Conservation (phyloP, 2,888 invertebrate genomes). For the Dryadula phaetusa region DNA sequence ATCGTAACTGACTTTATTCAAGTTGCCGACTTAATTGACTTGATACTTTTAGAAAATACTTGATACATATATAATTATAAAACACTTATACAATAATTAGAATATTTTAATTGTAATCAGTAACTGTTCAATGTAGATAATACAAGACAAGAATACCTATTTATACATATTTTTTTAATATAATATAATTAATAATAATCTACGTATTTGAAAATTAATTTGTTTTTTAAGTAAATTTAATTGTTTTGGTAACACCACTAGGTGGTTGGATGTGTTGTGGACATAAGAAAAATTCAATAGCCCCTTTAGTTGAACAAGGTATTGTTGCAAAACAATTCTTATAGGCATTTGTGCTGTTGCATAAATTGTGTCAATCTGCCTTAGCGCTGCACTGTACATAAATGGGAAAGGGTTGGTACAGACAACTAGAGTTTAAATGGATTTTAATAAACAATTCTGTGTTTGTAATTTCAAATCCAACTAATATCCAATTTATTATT, state of each 20-base stretch:
- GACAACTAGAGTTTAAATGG: not conserved
- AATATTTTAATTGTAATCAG: not conserved
- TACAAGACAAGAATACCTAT: not conserved
- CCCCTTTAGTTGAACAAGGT: constrained; percentile 66
- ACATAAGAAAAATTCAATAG: constrained; percentile 64
- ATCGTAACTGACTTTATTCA: constrained; percentile 6
- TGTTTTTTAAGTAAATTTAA: constrained; percentile 23
- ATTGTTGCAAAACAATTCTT: constrained; percentile 48
- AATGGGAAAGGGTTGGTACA: constrained; percentile 19
- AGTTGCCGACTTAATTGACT: not conserved
- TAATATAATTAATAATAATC: not conserved
- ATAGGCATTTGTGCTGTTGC: constrained; percentile 43
- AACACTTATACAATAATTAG: not conserved
- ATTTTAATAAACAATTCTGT: not conserved
- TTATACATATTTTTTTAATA: constrained; percentile 2
- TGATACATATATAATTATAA: no score
- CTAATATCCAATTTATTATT: no score
- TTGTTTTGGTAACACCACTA: constrained; percentile 57
- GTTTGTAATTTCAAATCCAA: no score
- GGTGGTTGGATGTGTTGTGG: constrained; percentile 77
- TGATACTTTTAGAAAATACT: no score
- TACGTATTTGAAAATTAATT: not conserved
- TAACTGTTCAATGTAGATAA: not conserved
- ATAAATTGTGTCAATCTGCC: constrained; percentile 43
- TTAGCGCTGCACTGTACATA: constrained; percentile 32